Evolutionary conservation across 2,113 vertebrate genomes (phyloP).

Genomic region (Tapirus terrestris): DNA sequence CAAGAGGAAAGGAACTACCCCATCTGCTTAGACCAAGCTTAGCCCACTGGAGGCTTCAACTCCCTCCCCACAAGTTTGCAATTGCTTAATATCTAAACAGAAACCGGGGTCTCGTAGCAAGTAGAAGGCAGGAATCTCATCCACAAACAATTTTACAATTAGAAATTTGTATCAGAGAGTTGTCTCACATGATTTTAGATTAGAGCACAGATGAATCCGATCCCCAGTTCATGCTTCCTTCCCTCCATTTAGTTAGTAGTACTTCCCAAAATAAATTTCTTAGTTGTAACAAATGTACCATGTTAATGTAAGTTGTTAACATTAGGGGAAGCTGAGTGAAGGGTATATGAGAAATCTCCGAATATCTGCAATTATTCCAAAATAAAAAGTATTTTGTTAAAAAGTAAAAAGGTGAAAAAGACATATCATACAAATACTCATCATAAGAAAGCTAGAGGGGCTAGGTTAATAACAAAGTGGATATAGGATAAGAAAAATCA

Average conservation of each 20-base stretch:
- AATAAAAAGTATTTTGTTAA: neutral
- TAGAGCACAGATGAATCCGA: neutral
- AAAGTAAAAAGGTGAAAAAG: neutral
- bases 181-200: neutral
- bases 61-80: neutral
- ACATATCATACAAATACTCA: neutral
- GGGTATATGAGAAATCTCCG: neutral
- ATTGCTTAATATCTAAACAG: neutral
- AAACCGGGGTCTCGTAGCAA: neutral
- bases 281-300: neutral
- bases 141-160: neutral
- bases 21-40: neutral
- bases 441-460: neutral
- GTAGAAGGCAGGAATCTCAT: neutral
- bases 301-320: neutral
- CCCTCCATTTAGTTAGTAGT: neutral
- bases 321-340: neutral
- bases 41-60: neutral
- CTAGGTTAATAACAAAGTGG: neutral
- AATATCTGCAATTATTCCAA: conserved; percentile 3
- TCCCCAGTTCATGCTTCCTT: neutral
- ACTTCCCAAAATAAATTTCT: neutral
- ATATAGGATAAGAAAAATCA: neutral
- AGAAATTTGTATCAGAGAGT: neutral
- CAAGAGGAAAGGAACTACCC: neutral